Conservation (phyloP, 2,888 invertebrate genomes). For the Elaeidobius kamerunicus region DNA sequence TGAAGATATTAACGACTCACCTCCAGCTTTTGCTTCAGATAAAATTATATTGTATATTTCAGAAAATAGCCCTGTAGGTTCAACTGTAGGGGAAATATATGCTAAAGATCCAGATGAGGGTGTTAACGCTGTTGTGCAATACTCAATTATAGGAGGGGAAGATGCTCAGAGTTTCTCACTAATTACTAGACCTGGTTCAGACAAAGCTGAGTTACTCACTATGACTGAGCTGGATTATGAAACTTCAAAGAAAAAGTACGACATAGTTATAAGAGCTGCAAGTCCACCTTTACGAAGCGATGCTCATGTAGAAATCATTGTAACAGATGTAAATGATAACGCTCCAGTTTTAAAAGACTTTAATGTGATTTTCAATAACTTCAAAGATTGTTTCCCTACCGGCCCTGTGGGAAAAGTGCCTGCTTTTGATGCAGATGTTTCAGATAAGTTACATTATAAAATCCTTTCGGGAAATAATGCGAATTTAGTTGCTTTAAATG, state of each 20-base stretch:
- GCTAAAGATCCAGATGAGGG: conserved; percentile 93
- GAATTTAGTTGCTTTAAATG: conserved; percentile 79
- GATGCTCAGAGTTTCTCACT: conserved; percentile 84
- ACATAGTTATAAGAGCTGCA: conserved; percentile 84
- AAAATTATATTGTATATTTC: conserved; percentile 84
- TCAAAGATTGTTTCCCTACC: conserved; percentile 89
- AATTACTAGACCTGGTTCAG: conserved; percentile 76
- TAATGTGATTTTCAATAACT: conserved; percentile 88
- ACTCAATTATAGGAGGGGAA: conserved; percentile 91
- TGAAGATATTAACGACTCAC: conserved; percentile 88
- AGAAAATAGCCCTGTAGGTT: conserved; percentile 96
- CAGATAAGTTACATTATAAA: conserved; percentile 77
- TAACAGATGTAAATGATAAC: conserved; percentile 95
- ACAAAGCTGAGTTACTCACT: conserved; percentile 84
- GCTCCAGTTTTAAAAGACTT: conserved; percentile 90
- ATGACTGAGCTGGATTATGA: conserved; percentile 94
- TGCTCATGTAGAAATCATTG: conserved; percentile 81
- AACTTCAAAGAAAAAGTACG: conserved; percentile 85
- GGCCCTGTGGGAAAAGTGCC: conserved; percentile 89
- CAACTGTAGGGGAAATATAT: conserved; percentile 86
- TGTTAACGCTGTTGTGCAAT: conserved; percentile 86
- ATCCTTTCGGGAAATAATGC: conserved; percentile 93
- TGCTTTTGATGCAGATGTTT: conserved; percentile 92
- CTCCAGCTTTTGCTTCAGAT: conserved; percentile 80
- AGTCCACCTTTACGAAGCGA: conserved; percentile 88